Base-by-base conservation (phyloP, 2,113 vertebrate genomes). In the Oenanthe melanoleuca region DNA sequence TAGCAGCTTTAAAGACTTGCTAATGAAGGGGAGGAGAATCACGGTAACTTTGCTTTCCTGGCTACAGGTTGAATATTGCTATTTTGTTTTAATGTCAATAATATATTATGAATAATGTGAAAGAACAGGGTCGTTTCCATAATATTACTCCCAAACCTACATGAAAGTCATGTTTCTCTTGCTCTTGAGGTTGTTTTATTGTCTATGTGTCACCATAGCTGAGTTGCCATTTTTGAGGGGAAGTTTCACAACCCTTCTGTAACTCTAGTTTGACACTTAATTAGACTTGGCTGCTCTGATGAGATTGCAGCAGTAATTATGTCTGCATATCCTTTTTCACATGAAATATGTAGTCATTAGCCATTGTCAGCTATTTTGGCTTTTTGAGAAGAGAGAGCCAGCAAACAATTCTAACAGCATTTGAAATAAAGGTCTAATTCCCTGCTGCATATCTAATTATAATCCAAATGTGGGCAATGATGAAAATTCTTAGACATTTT, bases 291-390 rank as follows among this genome's bases (percentile, higher is more conserved):
- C 71, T 94, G 33, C 34, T 86, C 34, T 93, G 85, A 92, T 95
- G 92, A 94, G 92, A 64, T 70, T 92, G 71, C 89, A 80, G 63
- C 66, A 63, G 45, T 82, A 95, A 95, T 92, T 95, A 89, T 81
- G 38, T 87, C 89, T 72, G 42, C 65, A 66, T 85, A 79, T 69
- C 22, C 57, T 81, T 88, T 89, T 87, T 82, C 57, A 31, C 22
- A 34, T 87, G 80, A 91, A 85, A 95, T 95, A 81, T 81, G 73
- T 81, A 67, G 73, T 89, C 92, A 95, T 93, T 96, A 95, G 73
- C 61, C n/a, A 67, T 66, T 91, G 93, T 72, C 84, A 95, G 50
- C 83, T 92, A 57, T 65, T 91, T 89, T 91, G 69, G 65, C 84
- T 75, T 93, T 91, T 84, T 65, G 78, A 89, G 75, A 79, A 53